phyloP scores from a whole-genome alignment of 2,113 vertebrate genomes.

The Sprattus sprattus region DNA sequence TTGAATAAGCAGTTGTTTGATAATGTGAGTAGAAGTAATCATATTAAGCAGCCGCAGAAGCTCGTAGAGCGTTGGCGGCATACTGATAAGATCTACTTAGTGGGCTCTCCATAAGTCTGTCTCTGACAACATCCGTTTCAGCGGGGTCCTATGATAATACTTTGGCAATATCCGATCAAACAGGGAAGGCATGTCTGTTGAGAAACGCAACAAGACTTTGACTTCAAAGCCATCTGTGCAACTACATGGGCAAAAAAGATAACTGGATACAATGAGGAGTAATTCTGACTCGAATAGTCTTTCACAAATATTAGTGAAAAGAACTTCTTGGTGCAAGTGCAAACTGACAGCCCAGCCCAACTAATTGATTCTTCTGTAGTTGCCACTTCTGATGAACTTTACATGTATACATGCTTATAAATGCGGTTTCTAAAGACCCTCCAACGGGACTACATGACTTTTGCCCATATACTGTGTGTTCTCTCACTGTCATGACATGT shows the following conservation, averaged over 20 bases:
- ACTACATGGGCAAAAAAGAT: neutral
- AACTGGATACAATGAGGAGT: neutral
- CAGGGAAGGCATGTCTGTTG: neutral
- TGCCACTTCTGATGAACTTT: too few species aligned
- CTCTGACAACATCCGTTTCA: neutral
- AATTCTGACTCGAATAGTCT: too few species aligned
- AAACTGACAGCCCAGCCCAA: too few species aligned
- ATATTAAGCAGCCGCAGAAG: slow-evolving; percentile 53
- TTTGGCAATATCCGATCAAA: neutral
- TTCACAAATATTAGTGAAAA: too few species aligned
- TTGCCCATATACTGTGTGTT: too few species aligned
- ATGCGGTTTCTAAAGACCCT: too few species aligned
- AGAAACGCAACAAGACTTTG: neutral
- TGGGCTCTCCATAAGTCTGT: slow-evolving; percentile 24
- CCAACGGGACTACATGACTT: too few species aligned
- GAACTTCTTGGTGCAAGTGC: too few species aligned
- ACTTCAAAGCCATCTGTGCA: neutral
- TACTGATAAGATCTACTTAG: slow-evolving; percentile 55
- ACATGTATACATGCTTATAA: too few species aligned
- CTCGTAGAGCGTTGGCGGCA: slow-evolving; percentile 49
- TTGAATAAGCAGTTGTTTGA: slow-evolving; percentile 57
- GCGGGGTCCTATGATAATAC: neutral
- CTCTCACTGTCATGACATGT: too few species aligned
- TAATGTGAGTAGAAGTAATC: slow-evolving; percentile 56
- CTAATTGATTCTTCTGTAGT: too few species aligned